Conservation (phyloP, 2,888 invertebrate species). For the Tenthredo mesomela region DNA sequence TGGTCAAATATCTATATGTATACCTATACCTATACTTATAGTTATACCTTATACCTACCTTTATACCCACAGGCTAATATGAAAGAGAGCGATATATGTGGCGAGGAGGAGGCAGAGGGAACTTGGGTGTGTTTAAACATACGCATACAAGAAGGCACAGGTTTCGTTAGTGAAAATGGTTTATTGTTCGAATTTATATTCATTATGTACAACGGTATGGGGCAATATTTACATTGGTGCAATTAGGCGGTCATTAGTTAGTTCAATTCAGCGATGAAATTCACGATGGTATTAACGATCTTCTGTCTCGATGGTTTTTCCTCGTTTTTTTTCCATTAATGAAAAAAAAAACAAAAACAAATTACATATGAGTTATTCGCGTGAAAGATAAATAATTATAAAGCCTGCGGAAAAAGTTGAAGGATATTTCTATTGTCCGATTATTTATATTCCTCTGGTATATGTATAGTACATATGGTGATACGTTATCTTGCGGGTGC, state of each 20-base stretch:
- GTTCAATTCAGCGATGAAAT: constrained; percentile 5
- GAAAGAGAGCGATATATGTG: neutral
- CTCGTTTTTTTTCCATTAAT: neutral
- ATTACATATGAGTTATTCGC: neutral
- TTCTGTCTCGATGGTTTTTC: neutral
- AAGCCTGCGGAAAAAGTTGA: neutral
- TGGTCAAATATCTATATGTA: neutral
- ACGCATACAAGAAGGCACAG: constrained; percentile 22
- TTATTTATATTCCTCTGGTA: neutral
- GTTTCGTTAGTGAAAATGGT: constrained; percentile 42
- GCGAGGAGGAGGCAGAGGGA: constrained; percentile 5
- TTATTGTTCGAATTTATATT: constrained; percentile 43
- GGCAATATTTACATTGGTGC: constrained; percentile 42
- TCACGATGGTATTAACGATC: neutral
- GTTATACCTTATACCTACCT: neutral
- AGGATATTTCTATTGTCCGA: neutral
- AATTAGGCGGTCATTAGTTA: constrained; percentile 39
- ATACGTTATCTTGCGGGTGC: constrained; percentile 28
- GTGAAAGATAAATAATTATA: neutral
- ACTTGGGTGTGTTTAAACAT: constrained; percentile 20
- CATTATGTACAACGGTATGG: constrained; percentile 30
- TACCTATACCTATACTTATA: neutral
- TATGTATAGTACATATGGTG: neutral
- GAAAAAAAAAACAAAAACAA: neutral
- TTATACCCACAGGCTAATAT: neutral